Evolutionary conservation across 2,888 invertebrate genomes (phyloP).

Genomic region (Pediacus dermestoides): DNA sequence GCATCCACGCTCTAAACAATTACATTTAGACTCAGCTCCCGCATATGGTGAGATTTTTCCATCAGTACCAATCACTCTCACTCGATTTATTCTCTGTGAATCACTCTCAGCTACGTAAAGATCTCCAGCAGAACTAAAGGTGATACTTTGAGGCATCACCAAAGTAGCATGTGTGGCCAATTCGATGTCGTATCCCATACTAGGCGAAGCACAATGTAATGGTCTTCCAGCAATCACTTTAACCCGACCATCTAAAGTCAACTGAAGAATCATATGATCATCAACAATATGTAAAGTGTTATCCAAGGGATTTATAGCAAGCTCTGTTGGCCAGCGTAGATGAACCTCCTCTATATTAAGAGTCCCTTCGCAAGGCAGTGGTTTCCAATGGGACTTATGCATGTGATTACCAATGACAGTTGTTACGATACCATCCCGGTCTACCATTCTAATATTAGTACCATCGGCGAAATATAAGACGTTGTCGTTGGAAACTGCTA

Average conservation of each 20-base stretch:
- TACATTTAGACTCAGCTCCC: slow-evolving; percentile 90
- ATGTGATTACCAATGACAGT: slow-evolving; percentile 90
- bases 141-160: slow-evolving; percentile 91
- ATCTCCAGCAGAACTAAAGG: slow-evolving; percentile 88
- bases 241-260: slow-evolving; percentile 87
- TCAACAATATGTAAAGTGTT: slow-evolving; percentile 94
- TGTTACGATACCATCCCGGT: slow-evolving; percentile 85
- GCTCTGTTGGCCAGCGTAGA: slow-evolving; percentile 92
- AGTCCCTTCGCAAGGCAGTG: slow-evolving; percentile 88
- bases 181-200: slow-evolving; percentile 76
- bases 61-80: slow-evolving; percentile 87
- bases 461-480: slow-evolving; percentile 94
- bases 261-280: slow-evolving; percentile 89
- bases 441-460: slow-evolving; percentile 87
- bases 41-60: slow-evolving; percentile 92
- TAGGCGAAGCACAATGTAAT: slow-evolving; percentile 83
- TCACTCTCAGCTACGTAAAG: slow-evolving; percentile 95
- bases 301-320: slow-evolving; percentile 91
- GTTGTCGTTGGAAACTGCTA: slow-evolving; percentile 89
- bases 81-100: slow-evolving; percentile 88
- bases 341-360: slow-evolving; percentile 90
- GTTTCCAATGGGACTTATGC: slow-evolving; percentile 92
- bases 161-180: slow-evolving; percentile 87
- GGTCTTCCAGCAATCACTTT: slow-evolving; percentile 92
- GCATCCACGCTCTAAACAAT: slow-evolving; percentile 86